Conservation (phyloP, 1,140 invertebrate genomes). For the Dicyema japonicum region DNA sequence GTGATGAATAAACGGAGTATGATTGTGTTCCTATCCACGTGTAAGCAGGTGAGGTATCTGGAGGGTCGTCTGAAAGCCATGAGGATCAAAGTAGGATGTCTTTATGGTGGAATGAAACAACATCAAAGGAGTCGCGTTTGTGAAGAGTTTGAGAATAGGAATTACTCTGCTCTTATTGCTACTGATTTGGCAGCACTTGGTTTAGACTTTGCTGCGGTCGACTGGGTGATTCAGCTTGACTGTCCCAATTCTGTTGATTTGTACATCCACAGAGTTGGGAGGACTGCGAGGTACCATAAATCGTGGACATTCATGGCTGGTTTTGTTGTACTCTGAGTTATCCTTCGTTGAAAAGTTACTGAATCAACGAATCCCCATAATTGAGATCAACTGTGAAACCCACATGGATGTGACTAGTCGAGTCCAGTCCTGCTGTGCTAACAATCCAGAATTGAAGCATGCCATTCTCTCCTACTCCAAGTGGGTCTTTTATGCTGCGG, state of each 20-base stretch:
- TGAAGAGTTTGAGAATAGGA: slow-evolving; percentile 3
- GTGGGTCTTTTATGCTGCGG: no score
- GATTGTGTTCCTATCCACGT: not conserved
- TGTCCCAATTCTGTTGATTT: slow-evolving; percentile 75
- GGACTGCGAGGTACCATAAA: slow-evolving; percentile 46
- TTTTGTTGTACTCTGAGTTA: no score
- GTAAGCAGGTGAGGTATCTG: not conserved
- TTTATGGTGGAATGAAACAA: slow-evolving; percentile 2
- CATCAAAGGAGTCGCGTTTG: slow-evolving; percentile 2
- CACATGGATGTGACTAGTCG: no score
- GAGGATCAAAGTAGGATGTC: not conserved
- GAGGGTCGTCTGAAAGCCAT: not conserved
- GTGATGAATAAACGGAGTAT: not conserved
- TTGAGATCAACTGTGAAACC: no score
- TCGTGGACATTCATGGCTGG: no score
- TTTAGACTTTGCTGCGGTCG: slow-evolving; percentile 60
- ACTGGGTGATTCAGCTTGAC: slow-evolving; percentile 88
- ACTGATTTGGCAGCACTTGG: no score
- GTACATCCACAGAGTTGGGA: slow-evolving; percentile 79
- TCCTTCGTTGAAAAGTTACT: no score
- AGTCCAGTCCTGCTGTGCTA: no score
- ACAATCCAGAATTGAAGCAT: no score
- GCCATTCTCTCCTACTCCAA: no score
- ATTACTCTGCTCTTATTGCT: not conserved
- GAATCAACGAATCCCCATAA: no score